Conservation (phyloP, 2,113 vertebrate species). For the Anser brachyrhynchus region DNA sequence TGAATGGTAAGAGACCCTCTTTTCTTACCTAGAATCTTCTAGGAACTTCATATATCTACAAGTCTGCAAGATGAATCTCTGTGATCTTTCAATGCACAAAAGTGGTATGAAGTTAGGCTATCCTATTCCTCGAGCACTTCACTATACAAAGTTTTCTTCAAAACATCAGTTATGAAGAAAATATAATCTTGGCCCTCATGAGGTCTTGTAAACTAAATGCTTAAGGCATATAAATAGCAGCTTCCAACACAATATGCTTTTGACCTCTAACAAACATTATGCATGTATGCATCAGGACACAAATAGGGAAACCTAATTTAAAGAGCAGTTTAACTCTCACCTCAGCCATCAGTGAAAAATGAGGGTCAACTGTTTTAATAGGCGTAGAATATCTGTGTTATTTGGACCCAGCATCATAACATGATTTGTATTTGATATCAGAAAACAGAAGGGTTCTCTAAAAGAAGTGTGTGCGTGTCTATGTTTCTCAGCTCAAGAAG, state of each 20-base stretch:
- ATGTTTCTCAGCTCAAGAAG: not conserved
- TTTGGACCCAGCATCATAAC: not conserved
- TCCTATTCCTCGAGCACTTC: not conserved
- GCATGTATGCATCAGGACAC: not conserved
- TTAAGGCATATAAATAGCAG: not conserved
- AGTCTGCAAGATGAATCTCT: not conserved
- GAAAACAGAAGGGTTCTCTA: not conserved
- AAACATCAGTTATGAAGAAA: not conserved
- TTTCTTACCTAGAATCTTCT: not conserved
- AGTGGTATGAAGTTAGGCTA: not conserved
- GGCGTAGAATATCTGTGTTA: not conserved
- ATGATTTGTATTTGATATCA: not conserved
- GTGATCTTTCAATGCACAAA: not conserved
- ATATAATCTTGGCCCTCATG: not conserved
- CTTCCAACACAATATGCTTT: not conserved
- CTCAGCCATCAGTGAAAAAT: not conserved
- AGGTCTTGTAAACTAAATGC: not conserved
- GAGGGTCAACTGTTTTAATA: not conserved
- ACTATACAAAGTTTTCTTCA: not conserved
- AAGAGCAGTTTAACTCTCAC: not conserved
- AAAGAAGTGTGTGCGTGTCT: not conserved
- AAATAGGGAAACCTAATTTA: not conserved
- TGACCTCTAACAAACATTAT: not conserved
- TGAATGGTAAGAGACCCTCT: not conserved
- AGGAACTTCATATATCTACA: not conserved